Conservation (phyloP, 2,888 invertebrate species). For the Eubasilissa splendida region DNA sequence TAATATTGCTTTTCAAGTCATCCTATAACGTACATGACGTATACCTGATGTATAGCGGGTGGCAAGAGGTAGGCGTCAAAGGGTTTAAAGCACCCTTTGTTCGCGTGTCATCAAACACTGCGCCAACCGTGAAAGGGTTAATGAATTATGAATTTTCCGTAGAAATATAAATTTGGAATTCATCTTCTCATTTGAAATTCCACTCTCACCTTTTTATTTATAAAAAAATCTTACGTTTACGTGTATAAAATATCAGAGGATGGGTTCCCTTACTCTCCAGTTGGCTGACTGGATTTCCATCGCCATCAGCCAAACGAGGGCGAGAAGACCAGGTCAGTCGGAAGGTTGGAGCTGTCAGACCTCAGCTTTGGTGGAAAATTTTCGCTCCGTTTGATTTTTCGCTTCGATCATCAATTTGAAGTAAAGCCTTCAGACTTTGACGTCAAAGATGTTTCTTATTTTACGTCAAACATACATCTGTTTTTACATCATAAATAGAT, state of each 20-base stretch:
- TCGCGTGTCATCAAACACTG: slow-evolving; percentile 27
- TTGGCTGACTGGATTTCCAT: no score
- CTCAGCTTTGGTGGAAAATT: slow-evolving; percentile 35
- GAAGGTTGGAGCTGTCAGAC: slow-evolving; percentile 20
- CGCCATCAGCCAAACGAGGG: not conserved
- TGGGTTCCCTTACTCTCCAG: no score
- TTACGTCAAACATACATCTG: not conserved
- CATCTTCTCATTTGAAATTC: not conserved
- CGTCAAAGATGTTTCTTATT: not conserved
- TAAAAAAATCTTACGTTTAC: not conserved
- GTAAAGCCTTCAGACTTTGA: not conserved
- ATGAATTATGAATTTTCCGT: slow-evolving; percentile 11
- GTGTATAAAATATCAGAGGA: no score
- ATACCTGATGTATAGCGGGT: slow-evolving; percentile 8
- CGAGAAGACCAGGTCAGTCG: slow-evolving; percentile 18
- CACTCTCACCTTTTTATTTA: slow-evolving; percentile 5
- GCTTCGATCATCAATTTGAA: not conserved
- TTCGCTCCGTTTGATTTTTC: slow-evolving; percentile 13
- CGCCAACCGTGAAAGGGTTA: slow-evolving; percentile 18
- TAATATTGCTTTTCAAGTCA: no score
- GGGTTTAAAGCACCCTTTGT: slow-evolving; percentile 39
- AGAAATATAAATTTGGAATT: slow-evolving; percentile 4
- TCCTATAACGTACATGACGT: not conserved
- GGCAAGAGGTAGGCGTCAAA: slow-evolving; percentile 36
- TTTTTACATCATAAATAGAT: not conserved